Base-by-base conservation (phyloP, 2,113 vertebrate species). In the Telmatochromis bifrenatus region DNA sequence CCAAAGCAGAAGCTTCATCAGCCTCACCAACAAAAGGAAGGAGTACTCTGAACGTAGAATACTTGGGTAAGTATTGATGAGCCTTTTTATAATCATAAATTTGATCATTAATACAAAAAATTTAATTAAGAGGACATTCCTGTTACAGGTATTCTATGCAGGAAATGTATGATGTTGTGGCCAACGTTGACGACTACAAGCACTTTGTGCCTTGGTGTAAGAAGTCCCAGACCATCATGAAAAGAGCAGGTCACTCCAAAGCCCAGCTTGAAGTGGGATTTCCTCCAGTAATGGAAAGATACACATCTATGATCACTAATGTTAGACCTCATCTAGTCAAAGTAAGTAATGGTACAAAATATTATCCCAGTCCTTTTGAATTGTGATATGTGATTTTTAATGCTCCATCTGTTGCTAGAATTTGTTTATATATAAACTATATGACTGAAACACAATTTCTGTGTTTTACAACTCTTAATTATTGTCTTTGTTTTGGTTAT, bases 201-300 rank as follows among this genome's bases (percentile, higher is more conserved):
- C 93, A 94, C 86, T 99, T 99, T 60, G 98, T 99, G 80, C 98
- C 98, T 3, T 99, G 98, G 98, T 99, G 98, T 94, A 98, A 98
- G 95, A 98, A 97, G 91, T 99, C 98, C 2, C 94, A 96, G 90
- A 97, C 98, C 84, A 91, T 99, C 26, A 96, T 97, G 92, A 98
- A 94, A 81, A 96, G 98, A 68, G 93, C 97, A 1, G 97, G 98
- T 3, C 97, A 99, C 87, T 68, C 97, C 79, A 98, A 97, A 92
- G 98, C 98, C 0, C 98, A 98, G 87, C 94, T 99, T 79, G 98
- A 99, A 93, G 97, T 99, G 49, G 98, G 98, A 15, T 99, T 99
- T 91, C 97, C 98, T 0, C 98, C 98, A 0, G 92, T 99, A 51
- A 3, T 99, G 88, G 98, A 99, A 92, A 95, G 96, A 31, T 99